Evolutionary conservation across 2,113 vertebrate genomes (phyloP), one percentile per base, ranked within the genome.

Genomic region (Bufo gargarizans): DNA sequence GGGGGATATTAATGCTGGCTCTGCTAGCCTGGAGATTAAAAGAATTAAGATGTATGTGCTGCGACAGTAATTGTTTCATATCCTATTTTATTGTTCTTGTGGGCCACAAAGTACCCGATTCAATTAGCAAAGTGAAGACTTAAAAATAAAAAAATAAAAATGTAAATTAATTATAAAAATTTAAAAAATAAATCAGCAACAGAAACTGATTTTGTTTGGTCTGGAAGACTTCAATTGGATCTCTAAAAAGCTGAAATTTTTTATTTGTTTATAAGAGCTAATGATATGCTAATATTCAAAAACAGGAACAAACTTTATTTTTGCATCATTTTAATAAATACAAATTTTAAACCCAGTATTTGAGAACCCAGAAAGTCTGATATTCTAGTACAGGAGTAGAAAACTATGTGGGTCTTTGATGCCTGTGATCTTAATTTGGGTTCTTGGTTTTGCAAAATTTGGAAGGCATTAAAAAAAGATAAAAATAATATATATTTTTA

Each of bases 1-100:
- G 86, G 90, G 93, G 93, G 90, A 93, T 93, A 95, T 91, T 96
- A 95, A 95, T 95, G 95, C 95, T 94, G 95, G 94, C 93, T 96
- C 94, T 94, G 91, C 92, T 94, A 94, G 92, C 93, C 94, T 95
- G 93, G 93, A 95, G 92, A 95, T 95, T 94, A 95, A 92, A 94
- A 93, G 90, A 93, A 94, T 94, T 94, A 93, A 94, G 94, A 93
- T 92, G 92, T 94, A 94, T 92, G 92, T 89, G 90, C 90, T 92
- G 91, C 90, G 92, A 90, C 92, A 92, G 85, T 93, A 92, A 94
- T 94, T 95, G 92, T 91, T 92, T 92, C 50, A 76, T 20, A 50
- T 59, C 53, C 56, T 87, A 85, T 82, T 89, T 86, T 65, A 65
- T 93, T 92, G 33, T 85, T 61, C 72, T 90, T 91, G 91, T 92